Conservation (phyloP, 2,888 invertebrate genomes). For the Sarcophaga rosellei region DNA sequence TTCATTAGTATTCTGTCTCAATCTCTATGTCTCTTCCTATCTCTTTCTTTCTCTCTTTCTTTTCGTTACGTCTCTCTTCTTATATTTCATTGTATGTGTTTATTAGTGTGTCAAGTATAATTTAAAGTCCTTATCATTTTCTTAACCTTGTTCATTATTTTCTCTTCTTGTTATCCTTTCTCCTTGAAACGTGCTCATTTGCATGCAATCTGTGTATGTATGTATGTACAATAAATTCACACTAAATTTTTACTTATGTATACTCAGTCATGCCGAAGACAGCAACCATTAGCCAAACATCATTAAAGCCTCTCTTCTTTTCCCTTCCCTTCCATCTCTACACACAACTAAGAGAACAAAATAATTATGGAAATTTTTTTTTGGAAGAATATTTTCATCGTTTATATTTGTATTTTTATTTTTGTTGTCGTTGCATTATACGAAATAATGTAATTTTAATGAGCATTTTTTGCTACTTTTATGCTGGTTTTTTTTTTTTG, state of each 20-base stretch:
- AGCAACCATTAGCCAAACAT: neutral
- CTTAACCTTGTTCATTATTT: conserved; percentile 44
- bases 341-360: neutral
- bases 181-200: neutral
- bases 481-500: neutral
- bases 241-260: conserved; percentile 18
- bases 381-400: conserved; percentile 5
- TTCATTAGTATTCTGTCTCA: too few species aligned
- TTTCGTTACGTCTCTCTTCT: too few species aligned
- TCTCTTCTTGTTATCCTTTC: conserved; percentile 5
- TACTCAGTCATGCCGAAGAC: neutral
- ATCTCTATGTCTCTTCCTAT: neutral
- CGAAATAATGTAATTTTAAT: conserved; percentile 69
- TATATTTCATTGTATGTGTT: neutral
- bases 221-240: conserved; percentile 54
- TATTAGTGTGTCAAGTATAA: conserved; percentile 61
- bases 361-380: conserved; percentile 54
- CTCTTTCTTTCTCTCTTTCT: too few species aligned
- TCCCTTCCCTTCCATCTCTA: neutral
- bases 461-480: conserved; percentile 64
- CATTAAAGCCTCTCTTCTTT: neutral
- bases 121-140: conserved; percentile 49
- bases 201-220: neutral
- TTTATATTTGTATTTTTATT: conserved; percentile 20
- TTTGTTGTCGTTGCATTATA: conserved; percentile 44